phyloP scores from a whole-genome alignment of 2,113 vertebrate genomes.

The Orycteropus afer region DNA sequence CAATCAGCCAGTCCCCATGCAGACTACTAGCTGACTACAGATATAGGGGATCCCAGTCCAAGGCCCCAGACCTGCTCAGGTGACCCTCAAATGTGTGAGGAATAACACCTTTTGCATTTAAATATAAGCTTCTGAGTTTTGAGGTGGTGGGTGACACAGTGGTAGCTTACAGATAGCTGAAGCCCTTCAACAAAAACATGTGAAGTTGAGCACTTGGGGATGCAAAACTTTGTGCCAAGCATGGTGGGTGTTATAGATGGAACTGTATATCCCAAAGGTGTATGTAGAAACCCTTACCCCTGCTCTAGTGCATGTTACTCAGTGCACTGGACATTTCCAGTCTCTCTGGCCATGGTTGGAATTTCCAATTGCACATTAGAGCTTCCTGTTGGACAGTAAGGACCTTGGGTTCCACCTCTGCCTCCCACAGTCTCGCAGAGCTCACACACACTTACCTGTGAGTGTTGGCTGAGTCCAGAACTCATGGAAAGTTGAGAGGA shows the following conservation, averaged over 20 bases:
- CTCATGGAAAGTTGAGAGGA: accelerated
- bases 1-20: accelerated
- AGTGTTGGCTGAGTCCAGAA: not conserved
- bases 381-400: not conserved
- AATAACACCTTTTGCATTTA: accelerated
- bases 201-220: accelerated
- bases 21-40: accelerated
- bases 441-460: accelerated
- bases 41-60: too few species aligned
- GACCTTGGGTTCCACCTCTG: accelerated
- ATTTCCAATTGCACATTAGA: not conserved
- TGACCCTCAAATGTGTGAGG: not conserved
- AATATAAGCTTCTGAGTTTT: accelerated
- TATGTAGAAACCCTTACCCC: not conserved
- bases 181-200: accelerated
- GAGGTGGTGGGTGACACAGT: accelerated
- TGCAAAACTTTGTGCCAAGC: accelerated
- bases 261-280: not conserved
- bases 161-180: accelerated
- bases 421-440: not conserved
- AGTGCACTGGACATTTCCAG: not conserved
- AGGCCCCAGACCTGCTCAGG: accelerated
- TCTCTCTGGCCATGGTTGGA: not conserved
- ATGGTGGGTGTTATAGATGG: accelerated
- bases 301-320: not conserved